Evolutionary conservation across 2,113 vertebrate genomes (phyloP).

Genomic region (Madoqua kirkii): DNA sequence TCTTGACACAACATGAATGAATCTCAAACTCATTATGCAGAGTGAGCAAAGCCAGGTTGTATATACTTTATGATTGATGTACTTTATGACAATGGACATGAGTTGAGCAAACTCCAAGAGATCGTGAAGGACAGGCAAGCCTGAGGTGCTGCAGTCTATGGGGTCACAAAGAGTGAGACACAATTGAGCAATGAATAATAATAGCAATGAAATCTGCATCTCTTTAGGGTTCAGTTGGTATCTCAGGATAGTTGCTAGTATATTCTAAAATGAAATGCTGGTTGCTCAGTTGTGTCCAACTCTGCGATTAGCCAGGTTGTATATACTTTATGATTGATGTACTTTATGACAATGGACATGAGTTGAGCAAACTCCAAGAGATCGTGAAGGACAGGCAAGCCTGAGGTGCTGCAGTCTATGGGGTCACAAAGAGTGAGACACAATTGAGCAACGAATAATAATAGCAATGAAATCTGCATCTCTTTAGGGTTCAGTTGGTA

Average conservation of each 20-base stretch:
- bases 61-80: background rate
- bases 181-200: background rate
- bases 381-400: background rate
- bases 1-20: background rate
- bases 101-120: background rate
- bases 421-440: background rate
- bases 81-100: background rate
- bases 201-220: background rate
- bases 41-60: background rate
- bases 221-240: background rate
- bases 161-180: background rate
- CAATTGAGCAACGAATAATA: background rate
- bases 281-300: background rate
- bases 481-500: background rate
- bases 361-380: background rate
- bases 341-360: background rate
- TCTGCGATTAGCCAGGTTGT: background rate
- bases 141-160: background rate
- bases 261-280: background rate
- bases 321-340: background rate
- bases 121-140: background rate
- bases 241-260: background rate
- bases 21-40: background rate
- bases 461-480: background rate
- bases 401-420: background rate